These are phyloP conservation scores for Phataginus tricuspis DNA, from an alignment of 2,797 vertebrate species.

Conservation along the genomic window DNA sequence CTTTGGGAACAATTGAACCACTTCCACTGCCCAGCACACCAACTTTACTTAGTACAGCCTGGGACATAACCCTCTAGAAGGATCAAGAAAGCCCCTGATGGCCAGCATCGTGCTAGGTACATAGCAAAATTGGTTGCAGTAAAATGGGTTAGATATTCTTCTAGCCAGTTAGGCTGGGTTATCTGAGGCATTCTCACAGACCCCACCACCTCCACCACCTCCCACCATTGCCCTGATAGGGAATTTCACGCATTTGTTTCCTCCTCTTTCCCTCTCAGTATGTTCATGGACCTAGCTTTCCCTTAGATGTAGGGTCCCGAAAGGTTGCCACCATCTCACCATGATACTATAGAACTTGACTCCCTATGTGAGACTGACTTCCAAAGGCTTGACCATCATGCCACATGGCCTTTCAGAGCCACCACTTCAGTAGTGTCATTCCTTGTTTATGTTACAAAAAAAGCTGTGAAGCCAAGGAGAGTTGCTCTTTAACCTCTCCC, in stretches of 20 bases:
- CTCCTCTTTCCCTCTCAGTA: not conserved
- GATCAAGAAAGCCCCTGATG: not conserved
- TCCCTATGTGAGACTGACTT: not conserved
- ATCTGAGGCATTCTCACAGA: not conserved
- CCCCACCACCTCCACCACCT: not conserved
- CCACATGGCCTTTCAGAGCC: not conserved
- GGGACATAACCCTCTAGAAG: not conserved
- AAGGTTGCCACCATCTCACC: not conserved
- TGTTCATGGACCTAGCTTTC: not conserved
- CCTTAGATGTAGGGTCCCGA: not conserved
- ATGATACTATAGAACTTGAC: not conserved
- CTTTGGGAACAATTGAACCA: not conserved
- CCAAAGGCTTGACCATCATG: not conserved
- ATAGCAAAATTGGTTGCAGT: not conserved
- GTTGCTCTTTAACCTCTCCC: not conserved
- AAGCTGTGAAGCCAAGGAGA: not conserved
- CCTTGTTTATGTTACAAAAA: conserved; percentile 7
- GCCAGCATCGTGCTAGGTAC: not conserved
- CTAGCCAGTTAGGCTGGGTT: not conserved
- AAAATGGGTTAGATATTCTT: not conserved
- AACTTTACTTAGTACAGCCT: not conserved
- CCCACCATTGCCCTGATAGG: not conserved
- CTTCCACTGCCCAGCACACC: not conserved
- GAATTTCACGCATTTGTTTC: not conserved
- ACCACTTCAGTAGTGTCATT: not conserved